Evolutionary conservation across 2,113 vertebrate species (phyloP), one percentile per base, ranked within the genome.

Genomic region (Octodon degus): DNA sequence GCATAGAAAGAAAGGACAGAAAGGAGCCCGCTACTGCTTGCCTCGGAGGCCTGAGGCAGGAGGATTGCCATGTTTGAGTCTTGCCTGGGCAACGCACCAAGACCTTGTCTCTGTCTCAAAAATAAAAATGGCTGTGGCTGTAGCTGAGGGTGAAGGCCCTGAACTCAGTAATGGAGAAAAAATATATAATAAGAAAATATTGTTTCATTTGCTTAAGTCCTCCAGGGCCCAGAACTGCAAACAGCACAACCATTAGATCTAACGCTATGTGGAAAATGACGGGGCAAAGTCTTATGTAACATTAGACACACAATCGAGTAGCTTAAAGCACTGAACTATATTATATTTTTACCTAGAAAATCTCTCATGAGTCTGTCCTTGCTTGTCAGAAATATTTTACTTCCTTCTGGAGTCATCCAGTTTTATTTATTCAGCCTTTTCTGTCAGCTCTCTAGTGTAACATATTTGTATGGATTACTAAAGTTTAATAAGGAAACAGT

Each of bases 401-500:
- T 37, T 89, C n/a, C 22, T 32, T 65, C n/a, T 85, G 30, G 17
- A 86, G 72, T 37, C 10, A 40, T 27, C 27, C 63, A 68, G 30
- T 76, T 76, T 81, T 60, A 47, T 82, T 76, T 82, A 93, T 62
- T 68, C 58, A 68, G n/a, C 16, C 65, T 30, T 91, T 88, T 55
- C 60, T 47, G 58, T 22, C 2, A 8, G 88, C 27, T 81, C 65
- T 80, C 17, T 25, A 65, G n/a, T 65, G 6, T 16, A 65, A 19
- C 14, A 55, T 37, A 72, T 25, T 67, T 62, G 50, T 37, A 12
- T 34, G 25, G 63, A 79, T 67, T 37, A 55, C 34, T 82, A 81
- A 90, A 81, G 72, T 72, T 92, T 90, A 92, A 62, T 79, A 91
- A 93, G n/a, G 20, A 96, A 95, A 82, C 1, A 85, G 12, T 60